phyloP scores from a whole-genome alignment of 2,113 vertebrate genomes.

The Paratilapia polleni region DNA sequence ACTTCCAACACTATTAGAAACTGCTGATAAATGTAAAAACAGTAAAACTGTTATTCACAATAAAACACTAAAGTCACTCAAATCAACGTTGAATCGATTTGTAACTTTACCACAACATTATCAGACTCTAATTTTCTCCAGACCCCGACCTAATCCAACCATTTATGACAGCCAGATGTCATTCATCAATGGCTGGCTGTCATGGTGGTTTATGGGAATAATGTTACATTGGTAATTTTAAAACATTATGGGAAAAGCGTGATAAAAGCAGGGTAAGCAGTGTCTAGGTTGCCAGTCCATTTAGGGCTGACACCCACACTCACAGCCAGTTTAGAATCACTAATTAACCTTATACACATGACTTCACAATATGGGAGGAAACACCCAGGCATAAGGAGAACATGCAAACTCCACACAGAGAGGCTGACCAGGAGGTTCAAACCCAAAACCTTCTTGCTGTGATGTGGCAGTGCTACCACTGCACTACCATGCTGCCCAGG shows the following conservation, averaged over 20 bases:
- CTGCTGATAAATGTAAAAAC: background rate
- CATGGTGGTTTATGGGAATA: background rate
- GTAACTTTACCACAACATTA: background rate
- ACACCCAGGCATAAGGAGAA: background rate
- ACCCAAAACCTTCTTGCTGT: background rate
- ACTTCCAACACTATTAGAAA: background rate
- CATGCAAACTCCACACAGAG: background rate
- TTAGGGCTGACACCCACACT: background rate
- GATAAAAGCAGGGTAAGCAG: background rate
- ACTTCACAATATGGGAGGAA: conserved; percentile 1
- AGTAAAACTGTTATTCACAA: background rate
- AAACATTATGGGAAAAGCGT: background rate
- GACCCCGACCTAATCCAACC: background rate
- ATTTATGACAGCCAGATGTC: background rate
- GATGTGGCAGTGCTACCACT: background rate
- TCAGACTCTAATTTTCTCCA: background rate
- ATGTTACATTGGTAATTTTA: background rate
- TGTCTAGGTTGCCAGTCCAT: background rate
- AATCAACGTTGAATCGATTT: background rate
- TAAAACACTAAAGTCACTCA: background rate
- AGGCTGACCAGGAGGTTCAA: background rate
- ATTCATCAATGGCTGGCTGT: background rate
- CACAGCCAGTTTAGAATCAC: background rate
- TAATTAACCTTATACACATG: background rate
- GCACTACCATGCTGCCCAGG: background rate